These are phyloP conservation scores for Drosophila parthenogenetica DNA, from an alignment of 2,888 invertebrate genomes.

Conservation along the genomic window DNA sequence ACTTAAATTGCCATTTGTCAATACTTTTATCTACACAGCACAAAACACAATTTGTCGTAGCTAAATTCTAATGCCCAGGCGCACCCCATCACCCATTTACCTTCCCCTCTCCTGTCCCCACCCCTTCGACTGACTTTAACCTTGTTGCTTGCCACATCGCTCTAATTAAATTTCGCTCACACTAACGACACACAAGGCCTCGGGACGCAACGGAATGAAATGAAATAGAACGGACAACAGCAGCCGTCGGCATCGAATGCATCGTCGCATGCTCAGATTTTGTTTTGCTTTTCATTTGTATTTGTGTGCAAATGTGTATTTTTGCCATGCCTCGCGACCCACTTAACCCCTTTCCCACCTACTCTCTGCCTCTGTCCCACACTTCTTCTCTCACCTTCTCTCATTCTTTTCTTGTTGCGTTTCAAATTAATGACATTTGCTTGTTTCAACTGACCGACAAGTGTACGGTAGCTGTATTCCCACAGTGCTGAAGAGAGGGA, in stretches of 20 bases:
- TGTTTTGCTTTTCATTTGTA: conserved; percentile 42
- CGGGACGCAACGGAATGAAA: conserved; percentile 28
- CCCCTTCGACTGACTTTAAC: conserved; percentile 76
- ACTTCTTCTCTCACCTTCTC: neutral
- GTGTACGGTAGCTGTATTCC: conserved; percentile 9
- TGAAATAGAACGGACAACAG: conserved; percentile 21
- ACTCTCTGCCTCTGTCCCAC: neutral
- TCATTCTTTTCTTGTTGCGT: conserved; percentile 29
- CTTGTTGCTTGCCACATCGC: conserved; percentile 67
- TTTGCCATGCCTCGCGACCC: conserved; percentile 46
- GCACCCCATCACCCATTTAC: conserved; percentile 18
- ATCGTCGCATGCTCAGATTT: conserved; percentile 55
- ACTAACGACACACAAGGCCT: conserved; percentile 48
- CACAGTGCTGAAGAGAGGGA: conserved; percentile 27
- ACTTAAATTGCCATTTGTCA: conserved; percentile 5
- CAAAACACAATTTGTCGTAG: conserved; percentile 34
- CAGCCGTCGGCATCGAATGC: conserved; percentile 25
- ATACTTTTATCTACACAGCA: neutral
- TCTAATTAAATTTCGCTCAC: conserved; percentile 76
- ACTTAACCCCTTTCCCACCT: conserved; percentile 39
- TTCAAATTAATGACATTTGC: conserved; percentile 69
- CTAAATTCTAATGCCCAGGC: conserved; percentile 27
- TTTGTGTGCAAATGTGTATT: conserved; percentile 7
- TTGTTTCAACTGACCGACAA: conserved; percentile 46
- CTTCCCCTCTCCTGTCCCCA: neutral